Percentiles rank a stretch among this genome's conserved stretches.
These are phyloP conservation scores for Scaptodrosophila lebanonensis DNA, from an alignment of 1,140 invertebrate species.

Conservation along the genomic window DNA sequence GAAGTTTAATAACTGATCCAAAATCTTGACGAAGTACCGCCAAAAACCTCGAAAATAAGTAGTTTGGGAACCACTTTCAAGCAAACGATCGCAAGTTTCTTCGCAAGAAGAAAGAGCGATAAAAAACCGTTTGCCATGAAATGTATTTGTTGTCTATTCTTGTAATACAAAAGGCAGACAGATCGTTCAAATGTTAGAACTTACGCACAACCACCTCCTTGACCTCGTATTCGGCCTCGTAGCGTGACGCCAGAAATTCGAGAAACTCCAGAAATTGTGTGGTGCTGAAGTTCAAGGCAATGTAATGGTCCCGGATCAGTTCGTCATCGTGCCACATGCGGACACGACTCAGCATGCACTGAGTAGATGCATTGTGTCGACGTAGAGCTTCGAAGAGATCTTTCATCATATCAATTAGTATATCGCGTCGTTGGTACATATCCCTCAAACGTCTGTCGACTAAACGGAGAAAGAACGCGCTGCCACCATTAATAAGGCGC, in stretches of 20 bases:
- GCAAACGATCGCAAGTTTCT: too few species aligned
- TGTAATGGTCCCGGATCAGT: background rate
- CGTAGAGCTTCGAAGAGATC: background rate
- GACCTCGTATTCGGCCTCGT: constrained; percentile 40
- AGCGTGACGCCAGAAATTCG: constrained; percentile 26
- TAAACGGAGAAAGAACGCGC: background rate
- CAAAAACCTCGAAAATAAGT: too few species aligned
- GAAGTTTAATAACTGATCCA: too few species aligned
- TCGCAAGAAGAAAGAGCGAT: too few species aligned
- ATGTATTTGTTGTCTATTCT: too few species aligned
- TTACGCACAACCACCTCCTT: constrained; percentile 48
- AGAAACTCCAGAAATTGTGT: constrained; percentile 16
- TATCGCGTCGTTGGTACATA: background rate
- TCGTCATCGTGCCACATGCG: constrained; percentile 24
- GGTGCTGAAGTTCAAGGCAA: background rate
- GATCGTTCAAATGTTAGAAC: too few species aligned
- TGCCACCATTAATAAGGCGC: background rate
- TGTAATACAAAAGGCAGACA: too few species aligned
- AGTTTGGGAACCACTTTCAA: too few species aligned
- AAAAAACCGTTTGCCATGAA: too few species aligned
- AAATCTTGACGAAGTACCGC: too few species aligned
- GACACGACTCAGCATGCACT: constrained; percentile 11
- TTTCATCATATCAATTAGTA: background rate
- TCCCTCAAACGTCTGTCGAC: background rate
- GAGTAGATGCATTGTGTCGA: background rate